Conservation (phyloP, 2,113 vertebrate genomes). For the Epinephelus moara region DNA sequence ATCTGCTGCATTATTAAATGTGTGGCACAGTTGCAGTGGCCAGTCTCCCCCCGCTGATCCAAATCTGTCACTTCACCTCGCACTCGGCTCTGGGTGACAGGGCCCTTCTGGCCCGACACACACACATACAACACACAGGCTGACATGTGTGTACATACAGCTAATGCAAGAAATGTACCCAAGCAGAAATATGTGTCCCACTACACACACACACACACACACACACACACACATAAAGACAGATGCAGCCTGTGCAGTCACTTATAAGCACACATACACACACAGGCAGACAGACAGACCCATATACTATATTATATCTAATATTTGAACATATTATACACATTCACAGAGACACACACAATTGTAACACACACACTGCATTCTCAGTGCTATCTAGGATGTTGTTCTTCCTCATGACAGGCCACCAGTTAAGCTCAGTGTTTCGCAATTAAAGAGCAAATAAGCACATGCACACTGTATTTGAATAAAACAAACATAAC, state of each 20-base stretch:
- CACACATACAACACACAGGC: constrained; percentile 5
- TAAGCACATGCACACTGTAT: too few species aligned
- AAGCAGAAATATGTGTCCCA: neutral
- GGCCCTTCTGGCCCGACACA: constrained; percentile 36
- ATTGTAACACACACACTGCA: neutral
- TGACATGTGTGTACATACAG: neutral
- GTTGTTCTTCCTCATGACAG: neutral
- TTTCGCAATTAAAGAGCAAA: neutral
- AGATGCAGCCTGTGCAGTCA: neutral
- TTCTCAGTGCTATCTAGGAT: neutral
- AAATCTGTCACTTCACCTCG: constrained; percentile 72
- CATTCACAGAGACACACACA: neutral
- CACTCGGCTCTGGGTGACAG: constrained; percentile 44
- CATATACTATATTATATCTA: neutral
- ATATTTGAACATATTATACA: neutral
- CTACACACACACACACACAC: constrained; percentile 15
- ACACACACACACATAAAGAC: neutral
- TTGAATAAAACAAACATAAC: too few species aligned
- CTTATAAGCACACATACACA: neutral
- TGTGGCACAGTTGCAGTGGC: constrained; percentile 37
- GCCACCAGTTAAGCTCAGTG: neutral
- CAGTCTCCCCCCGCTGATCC: constrained; percentile 47
- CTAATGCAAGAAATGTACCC: neutral
- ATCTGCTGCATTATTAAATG: constrained; percentile 67
- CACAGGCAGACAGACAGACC: neutral